Base-by-base conservation (phyloP, 1,140 invertebrate species). In the Globodera ellingtonae region DNA sequence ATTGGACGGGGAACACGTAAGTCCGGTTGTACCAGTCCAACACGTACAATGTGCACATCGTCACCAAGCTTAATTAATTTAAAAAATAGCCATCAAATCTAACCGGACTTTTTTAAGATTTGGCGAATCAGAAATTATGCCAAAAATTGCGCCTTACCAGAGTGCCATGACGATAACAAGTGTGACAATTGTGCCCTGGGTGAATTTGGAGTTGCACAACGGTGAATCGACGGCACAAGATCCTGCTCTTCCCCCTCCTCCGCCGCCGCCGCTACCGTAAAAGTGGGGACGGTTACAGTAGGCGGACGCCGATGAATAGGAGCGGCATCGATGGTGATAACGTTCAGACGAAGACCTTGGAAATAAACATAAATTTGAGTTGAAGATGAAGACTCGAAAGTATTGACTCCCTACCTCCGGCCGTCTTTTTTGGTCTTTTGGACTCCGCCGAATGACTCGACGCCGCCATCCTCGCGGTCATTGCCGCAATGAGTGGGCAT, bases 11-110 rank as follows among this genome's bases (percentile, higher is more conserved):
- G 46, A 76, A 75, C 56, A 82, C 83, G 79, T 86, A 89, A 56
- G 82, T 88, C 52, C 87, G 77, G 56, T 89, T 87, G 73, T 89
- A 89, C 87, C 88, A 88, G 70, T 89, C 87, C n/a, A 88, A 47
- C 72, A 71, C 77, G 56, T 79, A 79, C 44, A 81, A 44, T 44
- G 83, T 84, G 72, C 83, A 84, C 83, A 84, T 84, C 6, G 83
- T 73, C 44, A 84, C 75, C 59, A 84, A 62, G 71, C 81, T 82
- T 50, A n/a, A 81, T 52, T 10, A 2, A 35, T 35, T 35, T 3
- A 35, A 35, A 35, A 35, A 35, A 35, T 35, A 35, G 35, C 35
- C 35, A 2, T 35, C 35, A 35, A 2, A 35, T 35, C 35, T 35
- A 35, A 35, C 35, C 35, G 3, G 3, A 35, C 35, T 35, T 35